Evolutionary conservation across 1,140 invertebrate species (phyloP).

Genomic region (Pararge aegeria): DNA sequence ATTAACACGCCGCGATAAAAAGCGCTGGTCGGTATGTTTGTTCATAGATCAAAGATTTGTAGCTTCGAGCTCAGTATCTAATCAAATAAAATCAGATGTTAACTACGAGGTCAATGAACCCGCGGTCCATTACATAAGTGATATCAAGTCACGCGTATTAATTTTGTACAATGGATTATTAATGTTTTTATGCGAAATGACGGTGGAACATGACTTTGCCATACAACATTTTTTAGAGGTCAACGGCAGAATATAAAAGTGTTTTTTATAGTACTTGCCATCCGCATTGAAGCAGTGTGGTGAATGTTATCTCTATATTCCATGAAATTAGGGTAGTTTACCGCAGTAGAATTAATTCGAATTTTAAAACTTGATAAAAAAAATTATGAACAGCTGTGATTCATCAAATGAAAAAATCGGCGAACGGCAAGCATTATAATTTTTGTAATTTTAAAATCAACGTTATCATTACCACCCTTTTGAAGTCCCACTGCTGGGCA

Average conservation of each 20-base stretch:
- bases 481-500: too few relatives aligned
- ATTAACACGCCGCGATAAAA: constrained; percentile 52
- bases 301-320: too few relatives aligned
- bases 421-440: too few relatives aligned
- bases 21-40: constrained; percentile 36
- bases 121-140: constrained; percentile 36
- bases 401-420: too few relatives aligned
- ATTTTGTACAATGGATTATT: constrained; percentile 37
- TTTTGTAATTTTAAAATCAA: too few relatives aligned
- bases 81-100: constrained; percentile 38
- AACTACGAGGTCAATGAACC: constrained; percentile 28
- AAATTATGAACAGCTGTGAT: too few relatives aligned
- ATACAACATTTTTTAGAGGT: constrained; percentile 27
- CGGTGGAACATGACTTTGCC: constrained; percentile 33
- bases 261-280: too few relatives aligned
- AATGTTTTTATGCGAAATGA: constrained; percentile 38
- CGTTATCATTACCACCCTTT: too few relatives aligned
- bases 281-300: too few relatives aligned
- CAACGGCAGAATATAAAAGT: background rate
- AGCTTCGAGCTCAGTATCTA: constrained; percentile 27
- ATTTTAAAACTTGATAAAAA: too few relatives aligned
- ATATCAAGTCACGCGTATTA: constrained; percentile 42
- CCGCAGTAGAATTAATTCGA: too few relatives aligned
- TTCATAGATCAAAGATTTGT: constrained; percentile 38
- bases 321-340: too few relatives aligned